Conservation (phyloP, 2,888 invertebrate species). For the Chydorus sphaericus region DNA sequence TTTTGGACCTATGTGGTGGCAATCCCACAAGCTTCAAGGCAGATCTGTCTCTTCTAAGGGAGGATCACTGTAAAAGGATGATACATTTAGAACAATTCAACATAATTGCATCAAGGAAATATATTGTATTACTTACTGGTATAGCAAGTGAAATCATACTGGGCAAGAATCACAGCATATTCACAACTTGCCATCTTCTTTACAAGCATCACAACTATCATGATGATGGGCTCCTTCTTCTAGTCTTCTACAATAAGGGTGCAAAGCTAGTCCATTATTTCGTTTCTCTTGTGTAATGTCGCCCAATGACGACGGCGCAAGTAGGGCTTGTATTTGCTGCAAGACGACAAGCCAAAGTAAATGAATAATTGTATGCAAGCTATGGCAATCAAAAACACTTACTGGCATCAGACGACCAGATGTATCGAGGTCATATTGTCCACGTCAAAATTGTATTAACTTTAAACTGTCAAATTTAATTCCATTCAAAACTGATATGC, state of each 20-base stretch:
- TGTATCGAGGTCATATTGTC: conserved; percentile 55
- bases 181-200: conserved; percentile 85
- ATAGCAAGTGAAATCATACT: conserved; percentile 85
- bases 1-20: conserved; percentile 47
- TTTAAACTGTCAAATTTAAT: no score
- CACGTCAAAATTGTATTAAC: no score
- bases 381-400: conserved; percentile 27
- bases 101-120: background rate
- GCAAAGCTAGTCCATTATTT: conserved; percentile 41
- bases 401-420: conserved; percentile 79
- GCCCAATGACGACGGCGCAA: conserved; percentile 72
- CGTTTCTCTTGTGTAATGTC: conserved; percentile 41
- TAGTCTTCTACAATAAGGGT: conserved; percentile 70
- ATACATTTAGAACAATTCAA: background rate
- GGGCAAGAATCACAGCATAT: conserved; percentile 93
- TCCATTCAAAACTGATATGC: no score
- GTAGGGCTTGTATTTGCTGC: conserved; percentile 74
- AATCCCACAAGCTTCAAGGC: conserved; percentile 81
- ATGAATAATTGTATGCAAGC: conserved; percentile 22
- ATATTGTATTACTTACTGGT: conserved; percentile 60
- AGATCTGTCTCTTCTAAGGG: conserved; percentile 78
- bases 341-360: conserved; percentile 16
- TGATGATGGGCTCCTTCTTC: conserved; percentile 84
- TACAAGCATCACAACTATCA: conserved; percentile 85
- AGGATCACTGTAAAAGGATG: conserved; percentile 79